Percentiles rank a stretch among this genome's conserved stretches.
These are phyloP conservation scores for Zonitis immaculata DNA, from an alignment of 2,888 invertebrate species.

Conservation along the genomic window DNA sequence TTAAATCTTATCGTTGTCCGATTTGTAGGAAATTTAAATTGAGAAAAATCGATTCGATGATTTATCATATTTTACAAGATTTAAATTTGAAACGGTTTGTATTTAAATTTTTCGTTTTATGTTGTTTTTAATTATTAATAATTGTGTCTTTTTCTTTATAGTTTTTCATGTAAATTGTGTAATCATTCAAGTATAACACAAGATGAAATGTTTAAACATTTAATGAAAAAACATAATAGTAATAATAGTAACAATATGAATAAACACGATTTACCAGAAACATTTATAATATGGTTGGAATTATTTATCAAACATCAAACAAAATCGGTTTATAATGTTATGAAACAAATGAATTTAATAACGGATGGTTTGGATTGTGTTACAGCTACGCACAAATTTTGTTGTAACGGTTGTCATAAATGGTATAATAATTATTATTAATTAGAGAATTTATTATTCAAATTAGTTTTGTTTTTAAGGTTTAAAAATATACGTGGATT, in stretches of 20 bases:
- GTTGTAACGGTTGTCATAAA: not conserved
- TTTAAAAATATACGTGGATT: conserved; percentile 32
- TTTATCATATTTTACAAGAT: conserved; percentile 2
- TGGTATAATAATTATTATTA: too few relatives aligned
- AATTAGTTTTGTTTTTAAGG: too few relatives aligned
- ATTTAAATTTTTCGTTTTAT: too few relatives aligned
- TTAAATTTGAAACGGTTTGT: conserved; percentile 1
- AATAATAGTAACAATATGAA: not conserved
- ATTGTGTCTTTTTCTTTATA: too few relatives aligned
- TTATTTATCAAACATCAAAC: not conserved
- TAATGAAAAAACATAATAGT: not conserved
- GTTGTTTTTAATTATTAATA: too few relatives aligned
- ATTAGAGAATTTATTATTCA: too few relatives aligned
- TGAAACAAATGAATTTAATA: not conserved
- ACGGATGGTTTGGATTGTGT: not conserved
- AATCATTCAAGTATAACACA: not conserved
- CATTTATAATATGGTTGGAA: not conserved
- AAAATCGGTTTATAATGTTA: not conserved
- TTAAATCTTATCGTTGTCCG: not conserved
- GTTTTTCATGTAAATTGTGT: not conserved
- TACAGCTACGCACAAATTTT: not conserved
- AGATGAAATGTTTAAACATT: not conserved
- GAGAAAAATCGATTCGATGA: not conserved
- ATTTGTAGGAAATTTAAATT: not conserved
- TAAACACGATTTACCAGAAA: not conserved